Conservation (phyloP, 2,888 invertebrate species). For the Drosophila algonquin region DNA sequence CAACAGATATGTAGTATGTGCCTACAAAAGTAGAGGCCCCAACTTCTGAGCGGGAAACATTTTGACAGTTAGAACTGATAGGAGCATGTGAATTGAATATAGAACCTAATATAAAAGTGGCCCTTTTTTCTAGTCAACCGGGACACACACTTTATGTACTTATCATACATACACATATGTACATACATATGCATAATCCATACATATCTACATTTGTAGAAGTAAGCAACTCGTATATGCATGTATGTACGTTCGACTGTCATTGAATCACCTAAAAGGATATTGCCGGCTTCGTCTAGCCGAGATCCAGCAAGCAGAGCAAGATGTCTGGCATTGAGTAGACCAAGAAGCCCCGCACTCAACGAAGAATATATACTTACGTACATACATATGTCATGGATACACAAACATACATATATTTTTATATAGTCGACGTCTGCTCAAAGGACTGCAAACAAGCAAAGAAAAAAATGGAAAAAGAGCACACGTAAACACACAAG, state of each 20-base stretch:
- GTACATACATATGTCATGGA: constrained; percentile 52
- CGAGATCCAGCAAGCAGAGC: constrained; percentile 53
- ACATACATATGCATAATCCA: neutral
- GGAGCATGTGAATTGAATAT: constrained; percentile 77
- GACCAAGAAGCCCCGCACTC: constrained; percentile 68
- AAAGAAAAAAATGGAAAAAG: constrained; percentile 44
- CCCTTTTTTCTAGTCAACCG: constrained; percentile 34
- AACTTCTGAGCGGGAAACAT: constrained; percentile 13
- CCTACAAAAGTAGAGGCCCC: neutral
- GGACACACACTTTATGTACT: constrained; percentile 26
- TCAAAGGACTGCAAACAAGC: constrained; percentile 81
- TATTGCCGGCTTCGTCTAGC: constrained; percentile 55
- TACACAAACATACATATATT: constrained; percentile 61
- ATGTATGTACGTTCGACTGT: constrained; percentile 38
- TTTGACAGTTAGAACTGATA: constrained; percentile 35
- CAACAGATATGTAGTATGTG: neutral
- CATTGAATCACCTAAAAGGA: constrained; percentile 58
- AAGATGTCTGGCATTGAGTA: constrained; percentile 77
- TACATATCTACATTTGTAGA: constrained; percentile 11
- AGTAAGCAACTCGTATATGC: constrained; percentile 18
- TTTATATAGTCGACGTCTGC: constrained; percentile 81
- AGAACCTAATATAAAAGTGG: constrained; percentile 80
- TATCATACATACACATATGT: constrained; percentile 25
- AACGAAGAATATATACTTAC: constrained; percentile 43
- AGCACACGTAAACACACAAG: constrained; percentile 50